Evolutionary conservation across 1,140 invertebrate genomes (phyloP), one percentile per base, ranked within the genome.

Genomic region (Zaprionus capensis): DNA sequence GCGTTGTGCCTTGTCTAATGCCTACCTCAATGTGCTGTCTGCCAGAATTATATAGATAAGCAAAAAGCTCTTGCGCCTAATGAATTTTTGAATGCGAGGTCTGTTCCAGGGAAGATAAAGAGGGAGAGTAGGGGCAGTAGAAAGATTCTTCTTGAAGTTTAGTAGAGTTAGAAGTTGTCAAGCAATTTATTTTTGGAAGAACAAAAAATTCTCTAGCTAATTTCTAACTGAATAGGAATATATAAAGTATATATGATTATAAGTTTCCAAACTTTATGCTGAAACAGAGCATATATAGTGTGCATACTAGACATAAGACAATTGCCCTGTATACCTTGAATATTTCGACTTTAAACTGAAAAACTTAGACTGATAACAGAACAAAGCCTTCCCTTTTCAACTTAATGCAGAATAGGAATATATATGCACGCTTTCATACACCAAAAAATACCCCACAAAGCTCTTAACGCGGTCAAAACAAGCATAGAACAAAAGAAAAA

Each of bases 41-140:
- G 57, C 12, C 24, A 31, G 46, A 53, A 69, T 58, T 28, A 34
- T 5, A n/a, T 28, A 69, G 66, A 36, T 66, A 41, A 59, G 31
- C 31, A 12, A 20, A 17, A 49, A 57, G 15, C 34, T 53, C 15
- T 36, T 65, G 46, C 38, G n/a, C 44, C 49, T 63, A 74, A 70
- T 63, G 66, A 57, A 74, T 74, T 69, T 74, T 63, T 57, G 57
- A 74, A 57, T 57, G 57, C 24, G 20, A 74, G 31, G 38, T 38
- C 22, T 31, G 2, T 7, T 31, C 6, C 2, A 7, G 26, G 1
- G 2, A 38, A 53, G 53, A 51, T 20, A 38, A 11, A n/a, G 15
- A 15, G 15, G 38, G 15, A 41, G 15, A 7, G 15, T 5, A 41
- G 14, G 2, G 5, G 5, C n/a, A 46, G n/a, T 15, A 38, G 14